Conservation (phyloP, 2,113 vertebrate species). For the Sula dactylatra region DNA sequence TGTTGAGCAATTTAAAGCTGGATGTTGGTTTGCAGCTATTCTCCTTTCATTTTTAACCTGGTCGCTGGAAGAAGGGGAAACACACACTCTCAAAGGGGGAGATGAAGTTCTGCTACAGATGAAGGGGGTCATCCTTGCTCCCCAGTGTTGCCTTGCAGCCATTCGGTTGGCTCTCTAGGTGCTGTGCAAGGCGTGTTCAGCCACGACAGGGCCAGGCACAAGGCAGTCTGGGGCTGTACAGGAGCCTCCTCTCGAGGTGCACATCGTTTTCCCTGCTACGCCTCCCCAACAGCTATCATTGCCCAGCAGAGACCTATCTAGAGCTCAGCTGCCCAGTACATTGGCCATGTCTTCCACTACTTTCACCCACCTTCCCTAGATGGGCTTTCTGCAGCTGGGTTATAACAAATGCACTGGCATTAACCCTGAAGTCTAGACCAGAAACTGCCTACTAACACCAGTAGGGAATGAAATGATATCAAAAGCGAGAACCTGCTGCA, state of each 20-base stretch:
- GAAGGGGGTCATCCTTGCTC: not conserved
- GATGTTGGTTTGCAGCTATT: not conserved
- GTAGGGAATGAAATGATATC: not conserved
- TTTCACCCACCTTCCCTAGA: not conserved
- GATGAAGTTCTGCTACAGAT: not conserved
- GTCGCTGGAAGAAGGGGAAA: not conserved
- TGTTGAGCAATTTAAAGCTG: not conserved
- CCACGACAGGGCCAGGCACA: not conserved
- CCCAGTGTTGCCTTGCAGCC: not conserved
- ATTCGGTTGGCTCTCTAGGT: accelerated
- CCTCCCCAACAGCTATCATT: not conserved
- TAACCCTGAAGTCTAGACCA: not conserved
- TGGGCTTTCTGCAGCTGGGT: not conserved
- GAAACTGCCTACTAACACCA: not conserved
- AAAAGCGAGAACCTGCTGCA: not conserved
- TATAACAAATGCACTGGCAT: not conserved
- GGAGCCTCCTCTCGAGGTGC: not conserved
- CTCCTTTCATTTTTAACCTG: not conserved
- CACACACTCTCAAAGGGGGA: accelerated
- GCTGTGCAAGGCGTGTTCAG: not conserved
- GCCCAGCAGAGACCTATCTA: not conserved
- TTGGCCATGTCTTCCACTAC: not conserved
- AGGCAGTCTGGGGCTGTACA: not conserved
- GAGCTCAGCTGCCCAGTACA: not conserved
- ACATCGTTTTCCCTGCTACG: not conserved